Percentiles rank a stretch among this genome's conserved stretches.
These are phyloP conservation scores for Dolichomitus sp. DNA, from an alignment of 2,888 invertebrate species.

Conservation along the genomic window DNA sequence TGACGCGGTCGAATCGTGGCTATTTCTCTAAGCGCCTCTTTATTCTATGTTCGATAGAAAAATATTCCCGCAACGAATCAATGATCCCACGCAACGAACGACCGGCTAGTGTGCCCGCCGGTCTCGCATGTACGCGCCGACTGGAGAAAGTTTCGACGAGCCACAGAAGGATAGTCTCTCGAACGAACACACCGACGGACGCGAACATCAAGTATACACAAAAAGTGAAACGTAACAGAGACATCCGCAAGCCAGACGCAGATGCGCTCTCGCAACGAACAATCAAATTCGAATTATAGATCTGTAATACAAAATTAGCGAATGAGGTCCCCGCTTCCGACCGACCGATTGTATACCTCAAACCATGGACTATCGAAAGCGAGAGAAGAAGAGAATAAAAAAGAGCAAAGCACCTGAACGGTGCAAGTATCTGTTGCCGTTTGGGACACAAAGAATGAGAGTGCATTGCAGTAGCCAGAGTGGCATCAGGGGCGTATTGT, in stretches of 20 bases:
- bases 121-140: slow-evolving; percentile 15
- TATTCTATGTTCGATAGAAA: slow-evolving; percentile 20
- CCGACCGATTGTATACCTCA: slow-evolving; percentile 30
- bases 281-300: slow-evolving; percentile 82
- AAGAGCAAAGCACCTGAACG: slow-evolving; percentile 59
- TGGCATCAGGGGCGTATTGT: slow-evolving; percentile 76
- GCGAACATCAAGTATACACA: slow-evolving; percentile 2
- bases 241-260: slow-evolving; percentile 71
- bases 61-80: slow-evolving; percentile 46
- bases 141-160: slow-evolving; percentile 41
- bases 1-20: slow-evolving; percentile 17
- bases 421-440: slow-evolving; percentile 53
- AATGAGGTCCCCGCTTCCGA: slow-evolving; percentile 70
- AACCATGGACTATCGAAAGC: slow-evolving; percentile 55
- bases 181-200: slow-evolving; percentile 30
- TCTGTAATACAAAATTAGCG: slow-evolving; percentile 79
- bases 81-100: slow-evolving; percentile 46
- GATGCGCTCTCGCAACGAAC: slow-evolving; percentile 78
- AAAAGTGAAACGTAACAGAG: slow-evolving; percentile 45
- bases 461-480: slow-evolving; percentile 50
- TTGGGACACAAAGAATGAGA: slow-evolving; percentile 52
- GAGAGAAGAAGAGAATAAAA: slow-evolving; percentile 68
- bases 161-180: slow-evolving; percentile 12
- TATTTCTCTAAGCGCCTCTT: slow-evolving; percentile 16
- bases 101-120: background rate